phyloP scores from a whole-genome alignment of 2,113 vertebrate species.

The Sylvia atricapilla region DNA sequence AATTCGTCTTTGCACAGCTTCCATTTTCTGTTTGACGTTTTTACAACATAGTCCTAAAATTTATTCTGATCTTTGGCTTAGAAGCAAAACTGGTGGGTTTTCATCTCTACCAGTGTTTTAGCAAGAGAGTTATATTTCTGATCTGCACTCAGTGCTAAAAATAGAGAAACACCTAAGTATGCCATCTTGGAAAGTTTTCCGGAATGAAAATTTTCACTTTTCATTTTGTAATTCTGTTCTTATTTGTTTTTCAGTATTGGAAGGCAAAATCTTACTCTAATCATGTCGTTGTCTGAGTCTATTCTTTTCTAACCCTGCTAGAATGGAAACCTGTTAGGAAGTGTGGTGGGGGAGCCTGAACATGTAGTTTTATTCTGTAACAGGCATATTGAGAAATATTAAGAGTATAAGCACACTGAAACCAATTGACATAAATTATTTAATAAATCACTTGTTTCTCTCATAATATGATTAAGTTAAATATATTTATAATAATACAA shows the following conservation, averaged over 20 bases:
- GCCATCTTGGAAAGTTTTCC: background rate
- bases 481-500: background rate
- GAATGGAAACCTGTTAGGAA: background rate
- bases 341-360: background rate
- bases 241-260: background rate
- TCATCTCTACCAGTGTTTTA: background rate
- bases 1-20: background rate
- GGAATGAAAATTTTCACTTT: background rate
- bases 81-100: background rate
- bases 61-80: constrained; percentile 5
- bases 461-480: background rate
- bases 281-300: background rate
- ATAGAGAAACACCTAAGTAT: background rate
- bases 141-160: background rate
- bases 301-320: background rate
- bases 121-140: background rate
- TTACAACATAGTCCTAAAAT: constrained; percentile 23
- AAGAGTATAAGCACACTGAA: background rate
- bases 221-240: background rate
- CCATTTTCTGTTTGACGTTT: background rate
- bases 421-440: background rate
- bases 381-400: background rate
- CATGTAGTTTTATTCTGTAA: background rate
- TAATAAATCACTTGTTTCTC: background rate
- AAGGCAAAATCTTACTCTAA: background rate